Conservation (phyloP, 2,113 vertebrate genomes). For the Ancistrus triradiatus region DNA sequence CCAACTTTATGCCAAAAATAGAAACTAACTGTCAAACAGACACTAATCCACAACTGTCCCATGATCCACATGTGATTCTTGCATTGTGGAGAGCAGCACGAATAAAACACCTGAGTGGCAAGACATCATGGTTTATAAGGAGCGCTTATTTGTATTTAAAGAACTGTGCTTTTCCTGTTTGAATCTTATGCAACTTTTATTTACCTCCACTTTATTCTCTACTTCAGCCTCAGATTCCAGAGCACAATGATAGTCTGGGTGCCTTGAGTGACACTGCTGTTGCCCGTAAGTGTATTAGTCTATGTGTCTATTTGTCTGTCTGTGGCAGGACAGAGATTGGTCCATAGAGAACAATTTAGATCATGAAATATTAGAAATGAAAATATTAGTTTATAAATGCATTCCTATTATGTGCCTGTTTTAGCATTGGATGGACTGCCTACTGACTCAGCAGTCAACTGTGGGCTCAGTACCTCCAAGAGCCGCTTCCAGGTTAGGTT, state of each 20-base stretch:
- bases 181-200: neutral
- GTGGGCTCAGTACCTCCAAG: slow-evolving; percentile 40
- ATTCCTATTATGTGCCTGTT: neutral
- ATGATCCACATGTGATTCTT: too few relatives aligned
- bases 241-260: slow-evolving; percentile 71
- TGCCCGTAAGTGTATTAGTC: slow-evolving; percentile 56
- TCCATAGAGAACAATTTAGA: neutral
- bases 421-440: slow-evolving; percentile 43
- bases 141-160: too few relatives aligned
- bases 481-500: slow-evolving; percentile 62
- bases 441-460: slow-evolving; percentile 41
- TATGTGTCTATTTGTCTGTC: slow-evolving; percentile 1
- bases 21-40: too few relatives aligned
- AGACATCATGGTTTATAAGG: too few relatives aligned
- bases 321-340: neutral
- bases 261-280: slow-evolving; percentile 71
- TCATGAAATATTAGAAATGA: neutral
- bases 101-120: too few relatives aligned
- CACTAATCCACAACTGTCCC: too few relatives aligned
- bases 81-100: too few relatives aligned
- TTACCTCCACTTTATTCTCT: neutral
- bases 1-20: too few relatives aligned
- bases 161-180: neutral
- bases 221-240: slow-evolving; percentile 71
- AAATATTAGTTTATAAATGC: neutral